Percentiles rank a stretch among this genome's conserved stretches.
Conservation (phyloP, 2,888 invertebrate species). For the Dermolepida albohirtum region DNA sequence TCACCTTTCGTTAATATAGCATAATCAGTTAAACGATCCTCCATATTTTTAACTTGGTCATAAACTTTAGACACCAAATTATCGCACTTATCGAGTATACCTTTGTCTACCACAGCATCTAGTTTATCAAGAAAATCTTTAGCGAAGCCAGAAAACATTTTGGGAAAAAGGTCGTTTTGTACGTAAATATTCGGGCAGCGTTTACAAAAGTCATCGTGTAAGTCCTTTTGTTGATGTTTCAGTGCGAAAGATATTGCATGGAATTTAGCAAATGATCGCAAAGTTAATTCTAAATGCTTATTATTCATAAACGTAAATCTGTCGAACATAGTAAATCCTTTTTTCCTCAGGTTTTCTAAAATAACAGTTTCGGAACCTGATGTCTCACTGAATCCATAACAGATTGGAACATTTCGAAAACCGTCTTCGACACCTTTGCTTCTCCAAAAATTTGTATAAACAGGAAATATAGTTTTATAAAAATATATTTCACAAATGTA, state of each 20-base stretch:
- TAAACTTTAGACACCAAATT: not conserved
- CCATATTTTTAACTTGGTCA: constrained; percentile 4
- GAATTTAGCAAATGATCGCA: constrained; percentile 56
- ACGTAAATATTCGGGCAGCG: not conserved
- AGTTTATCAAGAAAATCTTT: constrained; percentile 14
- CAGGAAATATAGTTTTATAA: constrained; percentile 31
- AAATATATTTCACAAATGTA: constrained; percentile 37
- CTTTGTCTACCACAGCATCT: constrained; percentile 10
- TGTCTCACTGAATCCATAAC: constrained; percentile 36
- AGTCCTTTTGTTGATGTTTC: constrained; percentile 52
- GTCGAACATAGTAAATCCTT: constrained; percentile 54
- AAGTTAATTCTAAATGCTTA: constrained; percentile 53
- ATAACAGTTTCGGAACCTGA: constrained; percentile 49
- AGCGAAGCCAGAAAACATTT: not conserved
- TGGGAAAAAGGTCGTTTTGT: not conserved
- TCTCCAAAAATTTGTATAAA: constrained; percentile 16
- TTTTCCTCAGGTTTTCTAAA: constrained; percentile 53
- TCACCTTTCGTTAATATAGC: constrained; percentile 44
- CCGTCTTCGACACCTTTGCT: constrained; percentile 8
- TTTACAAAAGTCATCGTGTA: constrained; percentile 25
- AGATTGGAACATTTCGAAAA: constrained; percentile 41
- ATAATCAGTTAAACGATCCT: constrained; percentile 10
- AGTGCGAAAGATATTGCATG: constrained; percentile 57
- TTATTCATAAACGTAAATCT: constrained; percentile 54
- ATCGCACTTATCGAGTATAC: constrained; percentile 9